Percentiles rank a stretch among this genome's conserved stretches.
Evolutionary conservation across 2,113 vertebrate species (phyloP).

Genomic region (Echinops telfairi): DNA sequence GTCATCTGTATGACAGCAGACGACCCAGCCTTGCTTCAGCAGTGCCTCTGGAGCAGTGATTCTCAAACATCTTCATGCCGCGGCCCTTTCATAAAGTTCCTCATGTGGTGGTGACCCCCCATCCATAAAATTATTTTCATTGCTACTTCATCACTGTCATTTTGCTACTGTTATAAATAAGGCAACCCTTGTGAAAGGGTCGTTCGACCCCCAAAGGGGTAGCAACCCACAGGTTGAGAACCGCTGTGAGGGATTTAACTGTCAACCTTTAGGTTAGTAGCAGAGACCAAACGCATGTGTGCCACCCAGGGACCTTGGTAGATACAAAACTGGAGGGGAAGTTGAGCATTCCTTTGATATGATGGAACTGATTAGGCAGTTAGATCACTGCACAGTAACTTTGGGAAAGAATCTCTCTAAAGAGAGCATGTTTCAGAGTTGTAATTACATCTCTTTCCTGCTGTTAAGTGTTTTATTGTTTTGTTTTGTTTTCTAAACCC

Average conservation of each 20-base stretch:
- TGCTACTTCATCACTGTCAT: too few species aligned
- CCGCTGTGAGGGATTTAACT: neutral
- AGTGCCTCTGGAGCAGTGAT: neutral
- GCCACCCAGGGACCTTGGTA: neutral
- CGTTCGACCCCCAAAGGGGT: too few species aligned
- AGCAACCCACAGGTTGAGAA: too few species aligned
- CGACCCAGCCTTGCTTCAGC: neutral
- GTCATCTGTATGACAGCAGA: neutral
- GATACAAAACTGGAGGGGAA: slow-evolving; percentile 6
- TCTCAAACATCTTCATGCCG: too few species aligned
- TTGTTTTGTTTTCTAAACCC: slow-evolving; percentile 29
- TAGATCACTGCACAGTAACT: slow-evolving; percentile 68
- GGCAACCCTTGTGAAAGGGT: too few species aligned
- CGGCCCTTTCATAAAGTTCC: too few species aligned
- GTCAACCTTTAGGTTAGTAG: neutral
- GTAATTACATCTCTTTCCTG: slow-evolving; percentile 47
- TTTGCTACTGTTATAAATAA: too few species aligned
- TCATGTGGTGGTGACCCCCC: too few species aligned
- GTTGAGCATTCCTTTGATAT: slow-evolving; percentile 73
- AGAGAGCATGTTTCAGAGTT: slow-evolving; percentile 68
- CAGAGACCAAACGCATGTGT: neutral
- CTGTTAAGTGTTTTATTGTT: slow-evolving; percentile 47
- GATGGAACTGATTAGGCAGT: slow-evolving; percentile 54
- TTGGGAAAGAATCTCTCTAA: slow-evolving; percentile 75
- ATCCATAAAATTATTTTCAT: too few species aligned